Conservation (phyloP, 2,797 vertebrate species). For the Crenuchus spilurus region DNA sequence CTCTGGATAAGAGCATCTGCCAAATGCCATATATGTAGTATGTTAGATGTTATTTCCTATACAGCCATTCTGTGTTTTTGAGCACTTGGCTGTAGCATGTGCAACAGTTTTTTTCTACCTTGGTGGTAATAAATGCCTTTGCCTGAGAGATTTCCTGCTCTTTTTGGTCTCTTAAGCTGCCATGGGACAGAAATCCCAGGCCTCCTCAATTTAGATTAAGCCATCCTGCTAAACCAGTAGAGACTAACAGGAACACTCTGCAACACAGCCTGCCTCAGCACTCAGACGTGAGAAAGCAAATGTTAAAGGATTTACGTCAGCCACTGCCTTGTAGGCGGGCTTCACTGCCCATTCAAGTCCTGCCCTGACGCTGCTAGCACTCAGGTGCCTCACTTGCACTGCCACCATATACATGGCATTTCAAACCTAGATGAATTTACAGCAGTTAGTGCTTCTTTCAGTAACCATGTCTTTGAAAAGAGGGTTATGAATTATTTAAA, state of each 20-base stretch:
- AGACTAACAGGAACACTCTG: constrained; percentile 43
- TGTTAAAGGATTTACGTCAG: constrained; percentile 55
- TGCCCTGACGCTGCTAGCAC: constrained; percentile 14
- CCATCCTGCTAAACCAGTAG: constrained; percentile 55
- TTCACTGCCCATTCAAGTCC: constrained; percentile 24
- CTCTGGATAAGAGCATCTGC: too few relatives aligned
- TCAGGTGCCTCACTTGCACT: constrained; percentile 1
- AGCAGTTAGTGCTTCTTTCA: constrained; percentile 17
- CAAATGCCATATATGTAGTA: not conserved
- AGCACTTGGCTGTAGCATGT: not conserved
- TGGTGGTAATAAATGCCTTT: constrained; percentile 9
- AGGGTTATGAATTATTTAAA: not conserved
- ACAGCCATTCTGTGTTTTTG: not conserved
- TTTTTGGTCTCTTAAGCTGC: constrained; percentile 11
- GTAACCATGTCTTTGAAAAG: not conserved
- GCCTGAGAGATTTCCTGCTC: constrained; percentile 31
- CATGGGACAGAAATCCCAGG: constrained; percentile 32
- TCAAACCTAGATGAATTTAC: not conserved
- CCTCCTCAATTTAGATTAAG: constrained; percentile 63
- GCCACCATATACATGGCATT: not conserved
- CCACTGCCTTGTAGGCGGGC: constrained; percentile 34
- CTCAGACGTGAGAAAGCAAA: constrained; percentile 39
- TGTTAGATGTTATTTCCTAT: not conserved
- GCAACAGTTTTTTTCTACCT: not conserved
- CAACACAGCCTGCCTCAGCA: constrained; percentile 44